phyloP scores from a whole-genome alignment of 2,888 invertebrate genomes.

The Sipunculus nudus region DNA sequence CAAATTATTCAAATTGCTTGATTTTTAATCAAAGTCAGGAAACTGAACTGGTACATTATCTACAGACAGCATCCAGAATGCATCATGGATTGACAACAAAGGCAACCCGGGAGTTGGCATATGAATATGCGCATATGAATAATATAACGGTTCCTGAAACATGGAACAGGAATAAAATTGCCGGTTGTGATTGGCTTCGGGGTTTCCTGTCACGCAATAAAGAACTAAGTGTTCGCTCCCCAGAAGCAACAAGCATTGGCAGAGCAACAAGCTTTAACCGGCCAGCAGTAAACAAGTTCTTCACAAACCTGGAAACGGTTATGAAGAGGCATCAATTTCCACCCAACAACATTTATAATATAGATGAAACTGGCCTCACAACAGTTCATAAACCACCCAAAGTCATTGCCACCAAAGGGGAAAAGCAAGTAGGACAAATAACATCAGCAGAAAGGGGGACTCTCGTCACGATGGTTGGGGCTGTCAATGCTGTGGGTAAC shows the following conservation, averaged over 20 bases:
- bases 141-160: too few species aligned
- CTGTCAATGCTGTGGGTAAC: not conserved
- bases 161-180: too few species aligned
- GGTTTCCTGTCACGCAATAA: not conserved
- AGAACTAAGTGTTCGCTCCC: not conserved
- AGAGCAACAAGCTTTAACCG: slow-evolving; percentile 6
- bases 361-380: slow-evolving; percentile 11
- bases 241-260: slow-evolving; percentile 7
- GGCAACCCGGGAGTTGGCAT: not conserved
- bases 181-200: slow-evolving; percentile 1
- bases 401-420: not conserved
- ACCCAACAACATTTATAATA: slow-evolving; percentile 4
- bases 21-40: not conserved
- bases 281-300: not conserved
- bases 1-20: not conserved
- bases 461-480: slow-evolving; percentile 3
- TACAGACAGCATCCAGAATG: slow-evolving; percentile 1
- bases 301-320: not conserved
- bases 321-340: not conserved
- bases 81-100: slow-evolving; percentile 6
- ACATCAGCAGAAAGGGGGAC: slow-evolving; percentile 9
- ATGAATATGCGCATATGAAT: not conserved
- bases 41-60: not conserved
- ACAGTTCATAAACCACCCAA: slow-evolving; percentile 10
- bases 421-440: slow-evolving; percentile 13